These are phyloP conservation scores for Lophius piscatorius DNA, from an alignment of 2,113 vertebrate genomes.

Conservation along the genomic window DNA sequence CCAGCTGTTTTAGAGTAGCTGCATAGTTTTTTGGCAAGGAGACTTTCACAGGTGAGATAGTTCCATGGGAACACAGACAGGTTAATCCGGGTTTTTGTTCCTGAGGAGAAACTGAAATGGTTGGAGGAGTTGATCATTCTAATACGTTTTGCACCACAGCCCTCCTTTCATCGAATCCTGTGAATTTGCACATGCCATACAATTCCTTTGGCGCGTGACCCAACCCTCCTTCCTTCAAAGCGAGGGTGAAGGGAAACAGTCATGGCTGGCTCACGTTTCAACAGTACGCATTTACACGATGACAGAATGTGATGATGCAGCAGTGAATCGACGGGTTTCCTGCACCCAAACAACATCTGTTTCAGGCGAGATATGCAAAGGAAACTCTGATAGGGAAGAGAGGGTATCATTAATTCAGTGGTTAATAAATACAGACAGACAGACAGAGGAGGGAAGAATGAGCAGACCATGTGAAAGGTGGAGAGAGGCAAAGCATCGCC, in stretches of 20 bases:
- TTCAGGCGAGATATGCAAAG: conserved; percentile 14
- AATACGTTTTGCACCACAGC: conserved; percentile 21
- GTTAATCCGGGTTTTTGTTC: conserved; percentile 14
- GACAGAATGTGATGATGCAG: conserved; percentile 49
- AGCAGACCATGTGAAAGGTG: conserved; percentile 22
- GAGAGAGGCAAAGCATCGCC: conserved; percentile 5
- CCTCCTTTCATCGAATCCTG: conserved; percentile 20
- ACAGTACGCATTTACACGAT: not conserved
- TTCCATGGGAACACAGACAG: conserved; percentile 8
- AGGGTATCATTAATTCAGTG: not conserved
- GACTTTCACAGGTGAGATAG: conserved; percentile 2
- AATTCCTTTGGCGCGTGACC: conserved; percentile 15
- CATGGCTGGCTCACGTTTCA: conserved; percentile 57
- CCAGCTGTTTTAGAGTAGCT: not conserved
- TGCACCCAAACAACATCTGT: conserved; percentile 60
- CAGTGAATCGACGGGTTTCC: conserved; percentile 45
- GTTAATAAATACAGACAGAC: conserved; percentile 8
- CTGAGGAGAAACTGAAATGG: not conserved
- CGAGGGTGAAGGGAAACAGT: conserved; percentile 49
- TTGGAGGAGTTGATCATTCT: conserved; percentile 4
- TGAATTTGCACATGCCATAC: conserved; percentile 10
- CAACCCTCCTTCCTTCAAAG: conserved; percentile 42
- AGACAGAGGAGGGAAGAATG: not conserved
- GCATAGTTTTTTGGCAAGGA: conserved; percentile 10
- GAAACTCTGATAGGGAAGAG: conserved; percentile 21